These are phyloP conservation scores for Enoplosus armatus DNA, from an alignment of 2,797 vertebrate species.

Conservation along the genomic window DNA sequence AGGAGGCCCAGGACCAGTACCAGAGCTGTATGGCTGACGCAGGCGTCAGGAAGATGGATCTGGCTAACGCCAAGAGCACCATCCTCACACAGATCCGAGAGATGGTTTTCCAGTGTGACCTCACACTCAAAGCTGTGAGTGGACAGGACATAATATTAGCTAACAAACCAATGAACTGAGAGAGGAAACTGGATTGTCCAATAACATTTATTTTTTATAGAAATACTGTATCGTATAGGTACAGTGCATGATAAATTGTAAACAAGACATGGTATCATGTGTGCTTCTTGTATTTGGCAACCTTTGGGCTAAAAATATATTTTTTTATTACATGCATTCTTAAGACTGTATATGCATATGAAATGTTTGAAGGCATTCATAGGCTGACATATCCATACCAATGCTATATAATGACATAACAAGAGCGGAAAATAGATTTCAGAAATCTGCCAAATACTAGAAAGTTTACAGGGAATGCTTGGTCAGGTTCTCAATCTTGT, in stretches of 20 bases:
- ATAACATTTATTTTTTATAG: background rate
- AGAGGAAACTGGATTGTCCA: background rate
- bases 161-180: background rate
- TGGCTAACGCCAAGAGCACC: slow-evolving; percentile 93
- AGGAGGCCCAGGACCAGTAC: slow-evolving; percentile 94
- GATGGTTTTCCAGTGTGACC: slow-evolving; percentile 97
- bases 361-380: background rate
- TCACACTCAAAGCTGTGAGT: slow-evolving; percentile 98
- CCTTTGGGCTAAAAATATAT: background rate
- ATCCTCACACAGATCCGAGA: slow-evolving; percentile 93
- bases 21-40: slow-evolving; percentile 91
- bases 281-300: too few species aligned
- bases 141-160: background rate
- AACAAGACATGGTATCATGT: too few species aligned
- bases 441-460: background rate
- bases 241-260: background rate
- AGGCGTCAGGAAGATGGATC: slow-evolving; percentile 88
- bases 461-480: background rate
- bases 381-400: background rate
- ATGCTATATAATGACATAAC: background rate
- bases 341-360: background rate
- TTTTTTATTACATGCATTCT: background rate
- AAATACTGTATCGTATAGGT: background rate
- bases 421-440: background rate
- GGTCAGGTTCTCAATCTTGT: background rate